A percentile compares a stretch with the other conserved stretches of the same genome.
Conservation (phyloP, 1,140 invertebrate genomes). For the Parapsyche elsis region DNA sequence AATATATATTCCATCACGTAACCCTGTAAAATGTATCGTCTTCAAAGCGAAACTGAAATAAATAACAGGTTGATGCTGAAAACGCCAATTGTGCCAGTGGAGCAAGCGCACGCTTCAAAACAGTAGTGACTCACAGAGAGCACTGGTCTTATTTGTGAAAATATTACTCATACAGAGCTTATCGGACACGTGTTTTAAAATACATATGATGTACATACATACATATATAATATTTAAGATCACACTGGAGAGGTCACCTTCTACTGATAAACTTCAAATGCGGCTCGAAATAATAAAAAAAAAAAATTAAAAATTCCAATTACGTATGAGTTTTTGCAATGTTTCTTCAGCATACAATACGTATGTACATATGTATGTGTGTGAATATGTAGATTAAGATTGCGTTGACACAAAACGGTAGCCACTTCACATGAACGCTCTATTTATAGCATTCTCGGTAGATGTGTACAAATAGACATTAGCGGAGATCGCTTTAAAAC, state of each 20-base stretch:
- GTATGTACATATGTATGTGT: no score
- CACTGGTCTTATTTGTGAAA: no score
- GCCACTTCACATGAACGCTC: background rate
- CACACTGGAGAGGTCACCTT: no score
- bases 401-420: slow-evolving; percentile 4
- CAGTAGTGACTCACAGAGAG: background rate
- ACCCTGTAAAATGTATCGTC: background rate
- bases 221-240: no score
- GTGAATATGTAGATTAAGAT: background rate
- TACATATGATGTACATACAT: background rate
- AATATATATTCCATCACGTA: no score
- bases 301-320: no score
- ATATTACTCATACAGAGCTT: no score
- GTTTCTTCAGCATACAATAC: no score
- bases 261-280: no score
- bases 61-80: background rate
- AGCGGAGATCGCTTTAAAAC: no score
- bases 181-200: background rate
- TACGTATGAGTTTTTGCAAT: no score
- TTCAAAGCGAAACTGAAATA: slow-evolving; percentile 10
- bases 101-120: slow-evolving; percentile 3
- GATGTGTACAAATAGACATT: slow-evolving; percentile 3
- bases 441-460: slow-evolving; percentile 20
- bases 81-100: slow-evolving; percentile 24
- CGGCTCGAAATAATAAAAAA: no score